phyloP scores from a whole-genome alignment of 2,113 vertebrate species.

The Pedetes capensis region DNA sequence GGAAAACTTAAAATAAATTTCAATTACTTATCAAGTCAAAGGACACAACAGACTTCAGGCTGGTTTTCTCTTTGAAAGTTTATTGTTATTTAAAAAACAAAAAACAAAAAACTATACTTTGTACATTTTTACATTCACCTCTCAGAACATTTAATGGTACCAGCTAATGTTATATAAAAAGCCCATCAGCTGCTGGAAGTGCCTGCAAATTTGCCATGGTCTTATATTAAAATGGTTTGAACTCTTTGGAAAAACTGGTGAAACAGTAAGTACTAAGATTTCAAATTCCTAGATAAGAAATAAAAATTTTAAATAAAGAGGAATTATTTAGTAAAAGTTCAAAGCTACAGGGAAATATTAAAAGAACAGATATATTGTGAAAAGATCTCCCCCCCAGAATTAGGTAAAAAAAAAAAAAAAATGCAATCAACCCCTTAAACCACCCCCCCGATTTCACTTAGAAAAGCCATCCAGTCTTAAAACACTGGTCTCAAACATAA shows the following conservation, averaged over 20 bases:
- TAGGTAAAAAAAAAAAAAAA: not conserved
- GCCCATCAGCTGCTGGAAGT: slow-evolving; percentile 18
- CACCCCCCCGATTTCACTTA: not conserved
- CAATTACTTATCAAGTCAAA: slow-evolving; percentile 35
- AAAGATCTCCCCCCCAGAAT: not conserved
- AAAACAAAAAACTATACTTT: slow-evolving; percentile 39
- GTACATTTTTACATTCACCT: slow-evolving; percentile 63
- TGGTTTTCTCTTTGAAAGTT: slow-evolving; percentile 64
- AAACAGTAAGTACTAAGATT: slow-evolving; percentile 62
- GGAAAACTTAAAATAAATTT: not conserved
- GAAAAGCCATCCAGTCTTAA: slow-evolving; percentile 19
- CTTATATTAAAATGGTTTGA: slow-evolving; percentile 54
- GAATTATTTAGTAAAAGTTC: slow-evolving; percentile 45
- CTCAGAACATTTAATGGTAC: slow-evolving; percentile 2
- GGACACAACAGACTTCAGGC: not conserved
- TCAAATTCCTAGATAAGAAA: slow-evolving; percentile 64
- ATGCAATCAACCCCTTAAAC: not conserved
- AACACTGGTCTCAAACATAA: not conserved
- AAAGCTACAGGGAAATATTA: slow-evolving; percentile 34
- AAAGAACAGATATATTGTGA: slow-evolving; percentile 28
- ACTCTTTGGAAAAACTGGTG: slow-evolving; percentile 64
- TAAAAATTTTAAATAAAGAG: slow-evolving; percentile 26
- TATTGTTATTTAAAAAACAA: slow-evolving; percentile 52
- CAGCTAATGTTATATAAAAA: slow-evolving; percentile 60
- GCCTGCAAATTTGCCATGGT: slow-evolving; percentile 54